Conservation (phyloP, 2,113 vertebrate species). For the Xiphias gladius region DNA sequence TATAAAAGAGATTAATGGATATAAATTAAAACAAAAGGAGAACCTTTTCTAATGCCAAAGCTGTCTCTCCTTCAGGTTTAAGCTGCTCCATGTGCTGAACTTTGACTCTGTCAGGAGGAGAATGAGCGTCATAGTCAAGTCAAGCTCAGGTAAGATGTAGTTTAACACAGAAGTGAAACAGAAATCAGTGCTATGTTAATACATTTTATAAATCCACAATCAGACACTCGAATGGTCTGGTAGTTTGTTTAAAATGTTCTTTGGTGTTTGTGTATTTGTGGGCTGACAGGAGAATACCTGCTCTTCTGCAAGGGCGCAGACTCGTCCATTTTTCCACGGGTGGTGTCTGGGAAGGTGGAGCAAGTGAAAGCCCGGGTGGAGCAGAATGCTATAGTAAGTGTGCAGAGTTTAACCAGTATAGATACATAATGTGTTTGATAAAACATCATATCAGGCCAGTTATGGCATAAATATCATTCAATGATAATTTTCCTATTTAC, state of each 20-base stretch:
- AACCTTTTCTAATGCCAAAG: background rate
- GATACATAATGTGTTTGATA: background rate
- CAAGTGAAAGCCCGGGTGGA: slow-evolving; percentile 93
- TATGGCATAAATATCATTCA: background rate
- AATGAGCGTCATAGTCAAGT: slow-evolving; percentile 97
- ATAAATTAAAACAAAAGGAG: background rate
- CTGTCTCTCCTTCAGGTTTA: slow-evolving; percentile 86
- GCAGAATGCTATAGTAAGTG: slow-evolving; percentile 94
- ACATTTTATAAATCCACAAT: background rate
- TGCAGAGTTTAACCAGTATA: background rate
- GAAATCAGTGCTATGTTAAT: too few species aligned
- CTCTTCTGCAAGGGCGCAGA: slow-evolving; percentile 98
- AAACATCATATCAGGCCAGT: background rate
- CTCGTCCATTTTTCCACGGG: slow-evolving; percentile 95
- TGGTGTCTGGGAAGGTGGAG: slow-evolving; percentile 95
- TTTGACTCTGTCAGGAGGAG: slow-evolving; percentile 97
- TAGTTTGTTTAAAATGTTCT: slow-evolving; percentile 15
- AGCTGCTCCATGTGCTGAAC: slow-evolving; percentile 92
- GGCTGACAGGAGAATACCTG: slow-evolving; percentile 90
- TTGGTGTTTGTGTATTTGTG: slow-evolving; percentile 14
- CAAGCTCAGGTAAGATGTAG: slow-evolving; percentile 85
- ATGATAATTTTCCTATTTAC: background rate
- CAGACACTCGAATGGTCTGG: background rate
- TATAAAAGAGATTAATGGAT: background rate
- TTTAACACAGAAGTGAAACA: background rate